These are phyloP conservation scores for Onychomys torridus DNA, from an alignment of 2,797 vertebrate species.

Conservation along the genomic window DNA sequence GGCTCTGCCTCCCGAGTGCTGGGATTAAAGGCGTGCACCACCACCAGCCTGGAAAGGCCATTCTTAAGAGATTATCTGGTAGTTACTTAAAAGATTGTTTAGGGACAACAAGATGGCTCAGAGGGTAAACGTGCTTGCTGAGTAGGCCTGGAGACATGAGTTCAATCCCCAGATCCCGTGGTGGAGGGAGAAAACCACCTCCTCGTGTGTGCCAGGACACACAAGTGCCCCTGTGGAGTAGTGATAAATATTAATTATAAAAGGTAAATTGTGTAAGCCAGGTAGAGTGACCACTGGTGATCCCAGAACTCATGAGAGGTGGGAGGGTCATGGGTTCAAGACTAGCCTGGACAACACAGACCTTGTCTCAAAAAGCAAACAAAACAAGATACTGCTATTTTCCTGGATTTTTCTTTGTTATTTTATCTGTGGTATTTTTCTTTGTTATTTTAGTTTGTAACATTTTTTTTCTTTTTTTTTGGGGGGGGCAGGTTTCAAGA, in stretches of 20 bases:
- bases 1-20: too few species aligned
- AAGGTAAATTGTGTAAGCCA: background rate
- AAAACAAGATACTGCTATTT: background rate
- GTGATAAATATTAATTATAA: background rate
- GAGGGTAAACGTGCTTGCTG: background rate
- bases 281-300: background rate
- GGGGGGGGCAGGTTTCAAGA: too few species aligned
- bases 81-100: background rate
- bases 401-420: conserved; percentile 51
- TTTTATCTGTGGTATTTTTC: background rate
- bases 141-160: background rate
- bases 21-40: too few species aligned
- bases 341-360: background rate
- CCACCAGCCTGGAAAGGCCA: background rate
- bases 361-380: background rate
- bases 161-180: background rate
- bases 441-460: conserved; percentile 6
- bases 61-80: background rate
- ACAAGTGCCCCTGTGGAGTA: background rate
- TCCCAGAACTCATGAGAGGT: background rate
- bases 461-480: too few species aligned
- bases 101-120: background rate
- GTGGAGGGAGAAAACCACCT: background rate
- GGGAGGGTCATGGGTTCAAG: background rate
- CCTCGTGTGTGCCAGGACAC: background rate